Percentiles rank a stretch among this genome's conserved stretches.
Conservation (phyloP, 2,888 invertebrate genomes). For the Xanthia icteritia region DNA sequence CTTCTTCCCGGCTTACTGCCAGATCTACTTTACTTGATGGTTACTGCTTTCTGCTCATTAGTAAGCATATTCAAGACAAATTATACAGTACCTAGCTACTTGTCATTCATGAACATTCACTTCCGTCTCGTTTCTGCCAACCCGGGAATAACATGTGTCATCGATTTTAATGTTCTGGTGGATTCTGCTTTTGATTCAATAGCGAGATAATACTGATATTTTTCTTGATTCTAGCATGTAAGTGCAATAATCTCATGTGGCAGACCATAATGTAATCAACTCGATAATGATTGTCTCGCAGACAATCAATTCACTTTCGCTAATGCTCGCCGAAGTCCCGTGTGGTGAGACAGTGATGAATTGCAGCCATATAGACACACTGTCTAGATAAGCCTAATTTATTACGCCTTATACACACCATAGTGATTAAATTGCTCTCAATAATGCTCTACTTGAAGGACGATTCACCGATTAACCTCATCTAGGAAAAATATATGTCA, state of each 20-base stretch:
- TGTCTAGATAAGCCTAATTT: constrained; percentile 89
- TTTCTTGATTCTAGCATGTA: background rate
- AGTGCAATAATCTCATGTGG: constrained; percentile 38
- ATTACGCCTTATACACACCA: constrained; percentile 79
- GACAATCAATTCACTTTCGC: constrained; percentile 81
- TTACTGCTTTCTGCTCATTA: constrained; percentile 19
- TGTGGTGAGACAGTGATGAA: constrained; percentile 85
- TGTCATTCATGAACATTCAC: constrained; percentile 18
- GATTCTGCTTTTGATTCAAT: constrained; percentile 4
- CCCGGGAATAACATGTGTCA: constrained; percentile 4
- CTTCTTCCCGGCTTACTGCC: constrained; percentile 19
- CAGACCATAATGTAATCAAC: constrained; percentile 56
- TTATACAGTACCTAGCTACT: constrained; percentile 10
- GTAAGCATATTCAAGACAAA: constrained; percentile 11
- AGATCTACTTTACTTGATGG: constrained; percentile 34
- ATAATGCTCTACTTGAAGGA: constrained; percentile 72
- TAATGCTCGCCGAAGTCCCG: constrained; percentile 73
- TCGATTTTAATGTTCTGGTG: constrained; percentile 4
- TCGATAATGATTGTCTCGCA: constrained; percentile 64
- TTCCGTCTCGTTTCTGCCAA: constrained; percentile 15
- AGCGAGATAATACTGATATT: background rate
- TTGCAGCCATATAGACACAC: constrained; percentile 81
- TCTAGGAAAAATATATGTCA: constrained; percentile 74
- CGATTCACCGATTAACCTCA: constrained; percentile 68
- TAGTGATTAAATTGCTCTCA: constrained; percentile 79